These are phyloP conservation scores for Azorinus chamasolen DNA, from an alignment of 2,888 invertebrate species.

Conservation along the genomic window DNA sequence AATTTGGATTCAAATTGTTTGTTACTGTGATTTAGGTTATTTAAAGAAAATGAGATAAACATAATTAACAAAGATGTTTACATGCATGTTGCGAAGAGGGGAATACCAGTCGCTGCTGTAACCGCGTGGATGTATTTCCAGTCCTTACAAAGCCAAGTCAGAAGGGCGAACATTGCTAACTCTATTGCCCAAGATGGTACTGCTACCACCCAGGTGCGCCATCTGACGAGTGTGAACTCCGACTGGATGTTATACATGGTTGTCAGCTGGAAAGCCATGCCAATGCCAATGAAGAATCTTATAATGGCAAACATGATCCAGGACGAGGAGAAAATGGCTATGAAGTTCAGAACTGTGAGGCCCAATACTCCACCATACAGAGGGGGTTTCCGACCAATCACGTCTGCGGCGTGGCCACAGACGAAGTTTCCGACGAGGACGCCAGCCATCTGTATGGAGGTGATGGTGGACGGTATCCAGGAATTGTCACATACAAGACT, in stretches of 20 bases:
- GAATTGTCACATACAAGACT: constrained; percentile 51
- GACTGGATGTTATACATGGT: constrained; percentile 42
- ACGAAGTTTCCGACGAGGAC: constrained; percentile 52
- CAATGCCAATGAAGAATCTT: constrained; percentile 57
- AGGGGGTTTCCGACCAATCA: constrained; percentile 61
- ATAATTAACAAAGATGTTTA: too few relatives aligned
- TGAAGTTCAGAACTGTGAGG: constrained; percentile 25
- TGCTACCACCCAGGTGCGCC: constrained; percentile 62
- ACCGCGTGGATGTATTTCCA: constrained; percentile 66
- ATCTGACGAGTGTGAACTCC: constrained; percentile 64
- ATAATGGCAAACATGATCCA: constrained; percentile 62
- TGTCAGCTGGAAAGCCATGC: constrained; percentile 46
- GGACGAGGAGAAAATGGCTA: constrained; percentile 43
- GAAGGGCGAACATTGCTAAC: constrained; percentile 52
- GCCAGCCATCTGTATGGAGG: constrained; percentile 60
- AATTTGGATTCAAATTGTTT: too few relatives aligned
- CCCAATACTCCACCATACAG: constrained; percentile 29
- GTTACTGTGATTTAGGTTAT: too few relatives aligned
- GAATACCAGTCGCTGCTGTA: constrained; percentile 55
- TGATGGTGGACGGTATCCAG: constrained; percentile 49
- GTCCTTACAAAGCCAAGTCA: constrained; percentile 55
- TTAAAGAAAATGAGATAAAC: too few relatives aligned
- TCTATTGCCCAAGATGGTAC: constrained; percentile 66
- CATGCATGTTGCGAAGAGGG: constrained; percentile 62
- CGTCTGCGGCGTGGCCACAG: constrained; percentile 57